phyloP scores from a whole-genome alignment of 2,113 vertebrate species.

The Anas platyrhynchos region DNA sequence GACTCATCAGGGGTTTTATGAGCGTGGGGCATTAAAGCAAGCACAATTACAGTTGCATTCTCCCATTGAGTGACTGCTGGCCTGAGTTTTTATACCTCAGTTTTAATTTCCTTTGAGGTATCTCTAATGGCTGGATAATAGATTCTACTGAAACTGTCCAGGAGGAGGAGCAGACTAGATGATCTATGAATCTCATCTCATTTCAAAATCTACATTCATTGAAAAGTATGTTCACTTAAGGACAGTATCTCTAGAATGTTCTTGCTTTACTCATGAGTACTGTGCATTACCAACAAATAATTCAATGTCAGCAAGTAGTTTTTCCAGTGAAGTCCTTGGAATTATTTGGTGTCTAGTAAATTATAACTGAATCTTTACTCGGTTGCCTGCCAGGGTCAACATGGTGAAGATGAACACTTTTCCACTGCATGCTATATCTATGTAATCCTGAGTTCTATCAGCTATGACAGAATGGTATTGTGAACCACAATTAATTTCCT shows the following conservation, averaged over 20 bases:
- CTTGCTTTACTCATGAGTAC: neutral
- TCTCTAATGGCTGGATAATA: neutral
- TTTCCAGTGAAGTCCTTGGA: neutral
- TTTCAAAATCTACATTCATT: neutral
- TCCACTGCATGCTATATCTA: neutral
- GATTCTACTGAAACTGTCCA: neutral
- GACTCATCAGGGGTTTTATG: neutral
- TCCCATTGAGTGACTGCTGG: neutral
- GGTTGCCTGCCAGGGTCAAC: neutral
- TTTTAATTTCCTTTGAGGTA: neutral
- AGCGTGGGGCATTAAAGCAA: neutral
- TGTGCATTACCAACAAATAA: neutral
- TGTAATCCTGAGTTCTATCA: conserved; percentile 53
- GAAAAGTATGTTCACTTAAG: neutral
- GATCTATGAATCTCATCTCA: neutral
- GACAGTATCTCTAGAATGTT: neutral
- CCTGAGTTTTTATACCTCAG: neutral
- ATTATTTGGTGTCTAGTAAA: neutral
- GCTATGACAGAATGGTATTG: conserved; percentile 53
- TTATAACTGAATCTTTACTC: neutral
- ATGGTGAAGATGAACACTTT: conserved; percentile 17
- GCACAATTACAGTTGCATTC: neutral
- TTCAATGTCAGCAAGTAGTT: neutral
- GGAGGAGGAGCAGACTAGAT: neutral
- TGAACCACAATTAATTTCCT: conserved; percentile 73